phyloP scores from a whole-genome alignment of 2,797 vertebrate species.

The Carcharodon carcharias region DNA sequence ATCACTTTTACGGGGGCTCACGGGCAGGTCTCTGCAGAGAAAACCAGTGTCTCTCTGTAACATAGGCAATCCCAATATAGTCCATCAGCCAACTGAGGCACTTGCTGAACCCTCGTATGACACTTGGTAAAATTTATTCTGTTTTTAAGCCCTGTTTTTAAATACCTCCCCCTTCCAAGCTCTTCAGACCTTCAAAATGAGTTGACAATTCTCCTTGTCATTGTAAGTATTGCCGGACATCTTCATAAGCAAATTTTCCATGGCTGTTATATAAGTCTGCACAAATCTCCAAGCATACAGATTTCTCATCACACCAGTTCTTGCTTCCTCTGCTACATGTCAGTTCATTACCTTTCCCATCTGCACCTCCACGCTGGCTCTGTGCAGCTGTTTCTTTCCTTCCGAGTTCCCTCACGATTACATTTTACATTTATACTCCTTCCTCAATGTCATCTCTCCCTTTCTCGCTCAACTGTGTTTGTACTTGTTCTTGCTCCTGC shows the following conservation, averaged over 20 bases:
- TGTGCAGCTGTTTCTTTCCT: background rate
- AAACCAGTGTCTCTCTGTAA: too few relatives aligned
- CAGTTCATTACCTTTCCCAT: background rate
- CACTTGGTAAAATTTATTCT: background rate
- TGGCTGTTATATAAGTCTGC: background rate
- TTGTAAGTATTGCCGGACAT: background rate
- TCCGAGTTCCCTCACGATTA: background rate
- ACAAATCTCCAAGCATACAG: background rate
- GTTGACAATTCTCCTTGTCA: background rate
- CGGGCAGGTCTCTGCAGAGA: too few relatives aligned
- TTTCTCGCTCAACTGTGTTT: background rate
- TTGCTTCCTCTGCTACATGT: background rate
- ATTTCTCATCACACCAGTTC: background rate
- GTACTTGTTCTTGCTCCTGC: background rate
- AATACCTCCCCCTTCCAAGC: background rate
- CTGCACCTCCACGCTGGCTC: background rate
- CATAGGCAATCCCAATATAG: background rate
- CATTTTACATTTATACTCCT: background rate
- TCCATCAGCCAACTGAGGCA: background rate
- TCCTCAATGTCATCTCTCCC: background rate
- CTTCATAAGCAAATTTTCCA: background rate
- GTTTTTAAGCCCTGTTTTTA: background rate
- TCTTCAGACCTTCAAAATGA: background rate
- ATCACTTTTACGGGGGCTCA: too few relatives aligned
- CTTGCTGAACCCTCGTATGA: background rate